phyloP scores from a whole-genome alignment of 1,140 invertebrate species.

The Rhopalosiphum padi region DNA sequence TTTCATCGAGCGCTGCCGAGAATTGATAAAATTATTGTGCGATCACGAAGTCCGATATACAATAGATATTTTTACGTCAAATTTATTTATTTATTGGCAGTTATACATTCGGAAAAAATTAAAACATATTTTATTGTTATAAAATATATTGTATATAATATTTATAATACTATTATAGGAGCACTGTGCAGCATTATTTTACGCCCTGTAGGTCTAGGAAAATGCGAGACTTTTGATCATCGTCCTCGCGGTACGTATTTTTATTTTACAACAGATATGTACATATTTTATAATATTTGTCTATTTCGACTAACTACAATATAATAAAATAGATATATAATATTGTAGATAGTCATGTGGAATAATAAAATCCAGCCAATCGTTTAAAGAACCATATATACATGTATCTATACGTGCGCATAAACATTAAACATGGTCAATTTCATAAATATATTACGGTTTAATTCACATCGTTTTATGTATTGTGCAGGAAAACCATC shows the following conservation, averaged over 20 bases:
- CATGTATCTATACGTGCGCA: not conserved
- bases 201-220: no score
- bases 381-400: not conserved
- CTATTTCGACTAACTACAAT: not conserved
- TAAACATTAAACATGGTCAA: slow-evolving; percentile 5
- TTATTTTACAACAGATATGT: not conserved
- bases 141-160: no score
- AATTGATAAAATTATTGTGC: not conserved
- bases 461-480: not conserved
- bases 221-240: not conserved
- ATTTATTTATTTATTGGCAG: no score
- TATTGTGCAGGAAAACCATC: not conserved
- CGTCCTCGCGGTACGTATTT: not conserved
- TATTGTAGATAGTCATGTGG: not conserved
- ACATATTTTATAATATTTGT: no score
- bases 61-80: not conserved
- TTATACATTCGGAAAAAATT: not conserved
- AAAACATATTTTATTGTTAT: no score
- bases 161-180: no score
- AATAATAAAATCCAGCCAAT: not conserved
- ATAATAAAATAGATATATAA: not conserved
- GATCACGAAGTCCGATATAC: not conserved
- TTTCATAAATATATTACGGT: not conserved
- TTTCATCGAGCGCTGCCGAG: not conserved
- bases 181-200: no score